Base-by-base conservation (phyloP, 2,888 invertebrate genomes). In the Cepaea hortensis region DNA sequence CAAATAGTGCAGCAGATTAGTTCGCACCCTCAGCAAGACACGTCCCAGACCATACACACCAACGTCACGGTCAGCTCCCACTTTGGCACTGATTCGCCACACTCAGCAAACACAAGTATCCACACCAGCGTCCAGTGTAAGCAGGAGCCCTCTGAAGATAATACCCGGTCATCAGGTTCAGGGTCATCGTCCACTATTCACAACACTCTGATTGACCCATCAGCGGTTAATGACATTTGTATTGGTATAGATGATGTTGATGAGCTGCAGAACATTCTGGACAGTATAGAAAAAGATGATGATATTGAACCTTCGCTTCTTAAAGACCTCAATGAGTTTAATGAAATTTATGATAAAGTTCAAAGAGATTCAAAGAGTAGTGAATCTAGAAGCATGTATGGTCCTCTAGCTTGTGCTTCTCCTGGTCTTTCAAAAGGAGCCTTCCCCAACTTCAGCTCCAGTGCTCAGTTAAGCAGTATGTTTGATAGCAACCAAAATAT, bases 1-100 rank as follows among this genome's bases (percentile, higher is more conserved):
- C 97, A 98, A 95, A 98, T 98, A 92, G 98, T 98, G 48, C 98
- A 98, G 94, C 92, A 93, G 89, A 98, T 98, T 94, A 97, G 97
- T 89, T 81, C 87, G 35, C 83, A 83, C 80, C 76, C 85, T 48
- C 90, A 88, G 84, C 97, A 97, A 80, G 97, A 97, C 93, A 97
- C 97, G 93, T 97, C 97, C 84, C 97, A 97, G 93, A 97, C 97
- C 95, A 98, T 98, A 97, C 93, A 93, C 85, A 98, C 98, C 90
- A 98, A 98, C 95, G 97, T 98, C 87, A 98, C 98, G 84, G 98
- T 98, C 89, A 98, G 98, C 85, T 91, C 93, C 95, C 89, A 87
- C 76, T 89, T 89, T 85, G 81, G 87, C 79, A 70, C 82, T 61
- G 90, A 86, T 61, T 82, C 76, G 0, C 81, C 81, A 11, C 65